Evolutionary conservation across 1,140 invertebrate genomes (phyloP), one percentile per base, ranked within the genome.

Genomic region (Neodiprion lecontei): DNA sequence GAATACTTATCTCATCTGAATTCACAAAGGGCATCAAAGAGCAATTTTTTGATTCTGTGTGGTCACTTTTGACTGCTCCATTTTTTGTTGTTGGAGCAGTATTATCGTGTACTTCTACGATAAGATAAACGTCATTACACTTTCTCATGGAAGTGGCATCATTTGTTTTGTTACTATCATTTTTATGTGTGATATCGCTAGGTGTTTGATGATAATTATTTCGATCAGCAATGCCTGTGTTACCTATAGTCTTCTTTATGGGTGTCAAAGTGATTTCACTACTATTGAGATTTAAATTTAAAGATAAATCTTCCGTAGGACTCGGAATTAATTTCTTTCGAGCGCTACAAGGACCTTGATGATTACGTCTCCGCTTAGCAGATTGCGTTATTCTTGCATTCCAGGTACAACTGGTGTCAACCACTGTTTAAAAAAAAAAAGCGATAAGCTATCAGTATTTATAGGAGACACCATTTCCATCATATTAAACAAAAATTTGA

Each of bases 311-410:
- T 23, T 71, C 48, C 28, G 9, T 49, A 21, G 21, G 65, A 49
- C 21, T 74, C 70, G 21, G 14, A 21, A 74, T 70, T 14, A 76
- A 69, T 61, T 71, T 70, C 48, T 76, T 76, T 3, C 75, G 23
- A 14, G 75, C 75, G 23, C 67, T 69, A 48, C 72, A 70, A 9
- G 72, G 72, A n/a, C 75, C 69, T 47, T 73, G 73, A 23, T 48
- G 72, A 61, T 11, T 71, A 11, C 48, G 40, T 23, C 70, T 49
- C 10, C 68, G 67, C 66, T 76, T 76, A 17, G 72, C 8, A 65
- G 69, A 74, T 49, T 53, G 67, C 1, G 53, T 70, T 40, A 73
- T 69, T 47, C 74, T 53, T 28, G 72, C 61, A 14, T 73, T 73
- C 75, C 75, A 76, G 23, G 12, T 11, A 17, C 14, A 69, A 4